Evolutionary conservation across 2,888 invertebrate genomes (phyloP).

Genomic region (Drosophila helvetica): DNA sequence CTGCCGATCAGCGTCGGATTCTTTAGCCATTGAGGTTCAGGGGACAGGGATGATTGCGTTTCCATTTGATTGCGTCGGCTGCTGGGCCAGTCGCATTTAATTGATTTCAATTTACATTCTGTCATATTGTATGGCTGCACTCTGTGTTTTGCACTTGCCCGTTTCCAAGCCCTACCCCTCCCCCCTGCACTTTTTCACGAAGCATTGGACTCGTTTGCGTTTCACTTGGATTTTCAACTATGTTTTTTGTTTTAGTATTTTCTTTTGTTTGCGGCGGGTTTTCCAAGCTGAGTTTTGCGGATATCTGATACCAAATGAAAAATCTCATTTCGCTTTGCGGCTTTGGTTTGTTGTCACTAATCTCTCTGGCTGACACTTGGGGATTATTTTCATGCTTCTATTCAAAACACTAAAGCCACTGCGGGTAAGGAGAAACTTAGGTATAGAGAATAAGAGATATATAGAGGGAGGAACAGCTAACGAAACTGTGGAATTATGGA

Average conservation of each 20-base stretch:
- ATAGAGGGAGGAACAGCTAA: not conserved
- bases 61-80: conserved; percentile 40
- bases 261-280: conserved; percentile 32
- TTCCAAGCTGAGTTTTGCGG: conserved; percentile 33
- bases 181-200: conserved; percentile 19
- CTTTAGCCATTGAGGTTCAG: conserved; percentile 51
- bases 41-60: conserved; percentile 24
- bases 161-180: conserved; percentile 21
- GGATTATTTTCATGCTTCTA: conserved; percentile 57
- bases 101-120: conserved; percentile 64
- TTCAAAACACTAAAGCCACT: conserved; percentile 16
- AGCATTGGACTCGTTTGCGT: conserved; percentile 39
- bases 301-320: conserved; percentile 60
- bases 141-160: conserved; percentile 18
- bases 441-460: not conserved
- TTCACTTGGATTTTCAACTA: conserved; percentile 32
- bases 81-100: conserved; percentile 56
- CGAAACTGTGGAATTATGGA: not conserved
- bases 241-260: conserved; percentile 16
- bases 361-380: conserved; percentile 56
- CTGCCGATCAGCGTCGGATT: conserved; percentile 6
- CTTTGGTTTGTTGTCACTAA: conserved; percentile 64
- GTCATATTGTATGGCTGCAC: conserved; percentile 41
- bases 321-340: conserved; percentile 60
- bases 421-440: conserved; percentile 3